Conservation (phyloP, 2,113 vertebrate species). For the Oreochromis spilurus region DNA sequence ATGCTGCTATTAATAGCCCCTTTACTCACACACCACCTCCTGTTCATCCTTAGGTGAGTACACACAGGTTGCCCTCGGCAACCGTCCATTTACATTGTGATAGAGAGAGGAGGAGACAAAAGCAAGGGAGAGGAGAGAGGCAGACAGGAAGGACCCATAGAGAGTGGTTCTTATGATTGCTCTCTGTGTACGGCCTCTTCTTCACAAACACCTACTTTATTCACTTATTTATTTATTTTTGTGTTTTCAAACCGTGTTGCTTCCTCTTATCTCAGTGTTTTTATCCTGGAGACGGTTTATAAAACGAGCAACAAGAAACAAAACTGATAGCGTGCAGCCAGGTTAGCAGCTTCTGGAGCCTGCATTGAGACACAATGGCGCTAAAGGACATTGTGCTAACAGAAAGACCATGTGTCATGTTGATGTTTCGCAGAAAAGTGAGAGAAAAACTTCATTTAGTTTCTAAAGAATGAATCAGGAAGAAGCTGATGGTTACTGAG, state of each 20-base stretch:
- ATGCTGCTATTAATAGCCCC: constrained; percentile 66
- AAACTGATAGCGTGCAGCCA: not conserved
- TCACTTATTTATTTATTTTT: not conserved
- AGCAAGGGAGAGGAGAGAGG: not conserved
- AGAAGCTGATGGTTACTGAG: not conserved
- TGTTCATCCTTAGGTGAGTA: constrained; percentile 67
- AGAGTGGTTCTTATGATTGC: not conserved
- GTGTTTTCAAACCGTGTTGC: not conserved
- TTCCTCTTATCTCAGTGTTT: not conserved
- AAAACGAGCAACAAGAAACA: not conserved
- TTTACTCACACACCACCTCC: constrained; percentile 64
- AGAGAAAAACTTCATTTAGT: not conserved
- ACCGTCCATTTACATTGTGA: constrained; percentile 65
- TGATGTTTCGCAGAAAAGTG: not conserved
- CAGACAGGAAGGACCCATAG: not conserved
- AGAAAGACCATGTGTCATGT: not conserved
- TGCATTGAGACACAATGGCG: not conserved
- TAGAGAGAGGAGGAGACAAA: constrained; percentile 4
- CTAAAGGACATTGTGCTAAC: not conserved
- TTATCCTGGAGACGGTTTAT: not conserved
- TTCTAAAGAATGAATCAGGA: not conserved
- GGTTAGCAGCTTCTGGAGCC: not conserved
- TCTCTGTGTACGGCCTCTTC: not conserved
- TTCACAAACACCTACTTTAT: not conserved
- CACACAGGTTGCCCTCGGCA: constrained; percentile 74